Conservation (phyloP, 2,113 vertebrate genomes). For the Dryoscopus gambensis region DNA sequence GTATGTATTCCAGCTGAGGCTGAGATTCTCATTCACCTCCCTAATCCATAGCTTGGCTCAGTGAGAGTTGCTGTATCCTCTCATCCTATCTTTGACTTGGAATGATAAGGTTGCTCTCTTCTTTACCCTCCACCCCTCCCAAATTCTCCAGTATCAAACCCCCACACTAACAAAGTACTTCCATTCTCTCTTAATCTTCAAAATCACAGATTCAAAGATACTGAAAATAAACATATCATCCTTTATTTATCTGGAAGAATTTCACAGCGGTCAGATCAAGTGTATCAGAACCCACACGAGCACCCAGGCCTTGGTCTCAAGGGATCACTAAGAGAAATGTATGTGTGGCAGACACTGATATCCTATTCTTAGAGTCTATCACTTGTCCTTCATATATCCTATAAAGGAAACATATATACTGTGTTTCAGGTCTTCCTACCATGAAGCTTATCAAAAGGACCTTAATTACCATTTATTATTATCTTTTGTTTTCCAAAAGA, state of each 20-base stretch:
- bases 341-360: background rate
- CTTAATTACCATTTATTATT: background rate
- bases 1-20: background rate
- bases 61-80: background rate
- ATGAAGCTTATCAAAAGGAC: background rate
- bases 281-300: background rate
- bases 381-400: background rate
- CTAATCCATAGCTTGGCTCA: background rate
- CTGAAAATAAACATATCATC: background rate
- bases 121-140: accelerated
- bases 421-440: background rate
- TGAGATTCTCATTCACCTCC: background rate
- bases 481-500: background rate
- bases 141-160: background rate
- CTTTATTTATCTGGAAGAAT: background rate
- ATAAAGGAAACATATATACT: background rate
- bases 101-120: background rate
- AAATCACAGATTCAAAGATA: background rate
- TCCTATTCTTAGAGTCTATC: background rate
- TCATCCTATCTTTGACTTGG: background rate
- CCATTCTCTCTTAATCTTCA: background rate
- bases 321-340: background rate
- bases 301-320: background rate
- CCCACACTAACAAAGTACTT: background rate
- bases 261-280: background rate